phyloP scores from a whole-genome alignment of 2,888 invertebrate species.

The Eupeodes luniger region DNA sequence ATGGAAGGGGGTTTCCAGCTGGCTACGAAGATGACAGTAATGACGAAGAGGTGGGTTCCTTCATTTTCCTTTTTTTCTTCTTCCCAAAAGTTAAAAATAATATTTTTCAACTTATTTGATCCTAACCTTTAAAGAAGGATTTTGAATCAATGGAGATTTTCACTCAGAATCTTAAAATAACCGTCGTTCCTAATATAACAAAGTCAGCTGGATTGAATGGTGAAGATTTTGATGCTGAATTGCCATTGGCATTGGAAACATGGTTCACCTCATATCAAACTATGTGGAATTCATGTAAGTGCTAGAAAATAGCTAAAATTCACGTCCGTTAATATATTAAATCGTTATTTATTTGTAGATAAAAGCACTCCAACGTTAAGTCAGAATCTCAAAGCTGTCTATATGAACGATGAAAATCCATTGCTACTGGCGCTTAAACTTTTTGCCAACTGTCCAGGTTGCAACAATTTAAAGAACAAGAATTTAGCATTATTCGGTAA shows the following conservation, averaged over 20 bases:
- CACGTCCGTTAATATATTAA: not conserved
- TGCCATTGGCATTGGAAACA: slow-evolving; percentile 78
- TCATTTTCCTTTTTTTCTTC: slow-evolving; percentile 16
- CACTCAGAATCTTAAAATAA: slow-evolving; percentile 81
- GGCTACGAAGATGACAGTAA: slow-evolving; percentile 80
- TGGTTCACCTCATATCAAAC: slow-evolving; percentile 81
- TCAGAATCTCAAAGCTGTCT: slow-evolving; percentile 79
- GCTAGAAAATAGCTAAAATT: not conserved
- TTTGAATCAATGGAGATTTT: slow-evolving; percentile 72
- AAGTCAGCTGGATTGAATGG: slow-evolving; percentile 82
- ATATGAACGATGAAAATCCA: slow-evolving; percentile 79
- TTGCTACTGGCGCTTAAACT: slow-evolving; percentile 82
- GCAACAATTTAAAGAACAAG: slow-evolving; percentile 83
- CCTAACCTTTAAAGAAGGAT: not conserved
- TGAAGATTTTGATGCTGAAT: slow-evolving; percentile 81
- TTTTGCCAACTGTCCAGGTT: slow-evolving; percentile 83
- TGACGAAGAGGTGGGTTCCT: slow-evolving; percentile 77
- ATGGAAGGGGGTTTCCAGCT: slow-evolving; percentile 79
- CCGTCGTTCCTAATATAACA: slow-evolving; percentile 83
- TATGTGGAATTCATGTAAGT: slow-evolving; percentile 81
- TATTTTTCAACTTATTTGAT: not conserved
- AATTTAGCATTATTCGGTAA: slow-evolving; percentile 80
- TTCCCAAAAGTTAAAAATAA: not conserved
- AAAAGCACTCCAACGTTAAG: slow-evolving; percentile 80
- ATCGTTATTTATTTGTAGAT: slow-evolving; percentile 74